These are phyloP conservation scores for Trichopoda pennipes DNA, from an alignment of 2,888 invertebrate species.

Conservation along the genomic window DNA sequence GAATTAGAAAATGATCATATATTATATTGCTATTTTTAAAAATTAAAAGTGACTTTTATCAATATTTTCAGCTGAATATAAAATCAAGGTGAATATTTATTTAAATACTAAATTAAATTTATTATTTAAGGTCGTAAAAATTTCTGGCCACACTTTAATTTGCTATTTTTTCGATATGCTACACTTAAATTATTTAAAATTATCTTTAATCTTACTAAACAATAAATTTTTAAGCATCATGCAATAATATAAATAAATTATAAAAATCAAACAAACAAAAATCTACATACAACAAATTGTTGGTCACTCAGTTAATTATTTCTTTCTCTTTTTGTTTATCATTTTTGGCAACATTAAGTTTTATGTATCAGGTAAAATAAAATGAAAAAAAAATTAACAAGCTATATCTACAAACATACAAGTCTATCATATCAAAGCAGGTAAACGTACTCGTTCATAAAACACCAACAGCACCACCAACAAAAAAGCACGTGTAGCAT, in stretches of 20 bases:
- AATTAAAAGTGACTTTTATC: too few relatives aligned
- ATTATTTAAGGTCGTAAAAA: constrained; percentile 43
- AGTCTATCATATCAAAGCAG: constrained; percentile 4
- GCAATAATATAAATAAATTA: constrained; percentile 60
- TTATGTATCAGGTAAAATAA: background rate
- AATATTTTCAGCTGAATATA: background rate
- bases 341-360: constrained; percentile 25
- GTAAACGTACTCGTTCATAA: constrained; percentile 43
- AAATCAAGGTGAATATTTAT: constrained; percentile 8
- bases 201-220: constrained; percentile 52
- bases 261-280: constrained; percentile 2
- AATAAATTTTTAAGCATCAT: constrained; percentile 50
- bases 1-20: too few relatives aligned
- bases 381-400: background rate
- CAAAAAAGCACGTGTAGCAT: constrained; percentile 60
- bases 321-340: background rate
- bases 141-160: constrained; percentile 29
- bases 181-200: constrained; percentile 47
- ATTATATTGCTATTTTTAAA: too few relatives aligned
- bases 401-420: background rate
- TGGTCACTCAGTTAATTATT: constrained; percentile 56
- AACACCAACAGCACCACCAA: constrained; percentile 17
- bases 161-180: constrained; percentile 20
- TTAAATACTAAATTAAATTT: background rate
- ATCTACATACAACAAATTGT: constrained; percentile 20